Base-by-base conservation (phyloP, 2,797 vertebrate species). In the Rhynchotus rufescens region DNA sequence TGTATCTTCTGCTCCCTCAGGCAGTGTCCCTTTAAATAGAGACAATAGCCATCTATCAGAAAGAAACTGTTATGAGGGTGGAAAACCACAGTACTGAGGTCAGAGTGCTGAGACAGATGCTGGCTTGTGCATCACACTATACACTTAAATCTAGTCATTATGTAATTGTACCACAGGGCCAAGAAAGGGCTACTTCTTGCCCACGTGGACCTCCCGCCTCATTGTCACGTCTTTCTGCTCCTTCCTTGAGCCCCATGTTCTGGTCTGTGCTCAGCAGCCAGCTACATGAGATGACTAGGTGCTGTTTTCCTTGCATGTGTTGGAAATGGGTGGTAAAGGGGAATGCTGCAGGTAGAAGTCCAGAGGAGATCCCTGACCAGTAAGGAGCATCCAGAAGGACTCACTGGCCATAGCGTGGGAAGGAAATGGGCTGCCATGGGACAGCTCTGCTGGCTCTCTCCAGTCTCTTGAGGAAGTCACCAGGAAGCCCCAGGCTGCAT, bases 81-180 rank as follows among this genome's bases (percentile, higher is more conserved):
- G 76, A 40, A 68, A 57, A 52, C 14, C 61, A 11, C 23, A 38
- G 16, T 26, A 16, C 17, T 30, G 13, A 28, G 25, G 38, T 42
- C 16, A 14, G 26, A 30, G 26, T 32, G 26, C 8, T 17, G 17
- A 30, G 40, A 28, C 17, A 10, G 52, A 30, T 17, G 15, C 28
- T 64, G 40, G 10, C 5, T 64, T 42, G 19, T 26, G 26, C 23
- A 30, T 20, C 61, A 42, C 36, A 12, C 11, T 25, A 40, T 19
- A 8, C 15, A 12, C 26, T 71, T 25, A 19, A 20, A 51, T 42
- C 15, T 34, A 23, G 45, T 44, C 5, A 20, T 15, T 44, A 49
- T 54, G n/a, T 20, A 49, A 5, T 36, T 0, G 1, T 13, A 14
- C 1, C 1, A 36, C n/a, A 2, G 21, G 59, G 36, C 74, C 23